These are phyloP conservation scores for Hydraecia micacea DNA, from an alignment of 2,888 invertebrate genomes.

Conservation along the genomic window DNA sequence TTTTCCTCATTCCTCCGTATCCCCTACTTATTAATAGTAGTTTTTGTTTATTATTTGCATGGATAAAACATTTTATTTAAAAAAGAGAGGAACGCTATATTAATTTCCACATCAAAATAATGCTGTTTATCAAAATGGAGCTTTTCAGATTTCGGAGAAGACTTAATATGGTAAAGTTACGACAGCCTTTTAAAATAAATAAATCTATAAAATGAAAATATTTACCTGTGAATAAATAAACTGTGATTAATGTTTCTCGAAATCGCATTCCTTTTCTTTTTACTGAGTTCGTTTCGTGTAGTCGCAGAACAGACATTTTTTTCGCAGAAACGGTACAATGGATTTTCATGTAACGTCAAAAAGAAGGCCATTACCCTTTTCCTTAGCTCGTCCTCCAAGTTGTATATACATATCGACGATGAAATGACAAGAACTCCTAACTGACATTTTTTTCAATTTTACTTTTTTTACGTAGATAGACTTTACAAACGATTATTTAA, in stretches of 20 bases:
- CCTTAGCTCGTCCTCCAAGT: neutral
- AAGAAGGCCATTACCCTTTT: neutral
- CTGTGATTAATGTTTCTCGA: neutral
- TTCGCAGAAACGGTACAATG: neutral
- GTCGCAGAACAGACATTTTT: no score
- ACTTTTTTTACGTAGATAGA: no score
- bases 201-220: neutral
- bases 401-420: no score
- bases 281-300: neutral
- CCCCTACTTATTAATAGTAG: neutral
- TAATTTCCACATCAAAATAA: slow-evolving; percentile 21
- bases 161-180: neutral
- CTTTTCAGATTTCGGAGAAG: neutral
- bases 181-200: neutral
- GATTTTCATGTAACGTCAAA: neutral
- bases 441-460: no score
- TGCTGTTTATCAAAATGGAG: neutral
- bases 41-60: neutral
- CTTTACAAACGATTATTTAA: no score
- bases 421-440: no score
- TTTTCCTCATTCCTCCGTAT: no score
- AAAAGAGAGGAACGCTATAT: neutral
- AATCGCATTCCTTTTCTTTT: neutral
- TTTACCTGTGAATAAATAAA: neutral
- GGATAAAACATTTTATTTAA: neutral